phyloP scores from a whole-genome alignment of 2,888 invertebrate species.

The Sphecodes monilicornis region DNA sequence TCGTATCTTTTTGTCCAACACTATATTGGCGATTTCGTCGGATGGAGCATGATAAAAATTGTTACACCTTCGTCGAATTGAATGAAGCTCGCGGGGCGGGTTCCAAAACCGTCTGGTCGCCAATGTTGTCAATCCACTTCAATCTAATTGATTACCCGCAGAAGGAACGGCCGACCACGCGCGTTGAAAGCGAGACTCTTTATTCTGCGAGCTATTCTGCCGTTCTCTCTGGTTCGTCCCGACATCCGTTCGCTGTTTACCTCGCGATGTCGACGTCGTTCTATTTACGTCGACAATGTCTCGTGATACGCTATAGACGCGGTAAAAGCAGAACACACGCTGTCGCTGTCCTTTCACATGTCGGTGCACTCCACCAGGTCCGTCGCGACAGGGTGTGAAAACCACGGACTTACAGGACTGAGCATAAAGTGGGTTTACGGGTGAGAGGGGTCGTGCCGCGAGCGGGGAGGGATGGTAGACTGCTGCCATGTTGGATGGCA shows the following conservation, averaged over 20 bases:
- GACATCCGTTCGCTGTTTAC: conserved; percentile 41
- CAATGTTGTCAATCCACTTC: not conserved
- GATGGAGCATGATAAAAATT: not conserved
- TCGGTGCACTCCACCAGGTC: not conserved
- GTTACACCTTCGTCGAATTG: conserved; percentile 2
- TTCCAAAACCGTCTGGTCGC: not conserved
- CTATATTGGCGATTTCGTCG: not conserved
- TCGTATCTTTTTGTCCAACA: not conserved
- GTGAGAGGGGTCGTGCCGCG: too few species aligned
- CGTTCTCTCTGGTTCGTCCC: conserved; percentile 5
- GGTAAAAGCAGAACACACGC: conserved; percentile 47
- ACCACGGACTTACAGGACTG: too few species aligned
- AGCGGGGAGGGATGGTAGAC: too few species aligned
- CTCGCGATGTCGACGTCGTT: conserved; percentile 32
- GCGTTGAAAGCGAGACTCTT: not conserved
- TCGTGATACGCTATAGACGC: conserved; percentile 13
- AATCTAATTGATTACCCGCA: not conserved
- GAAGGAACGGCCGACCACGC: not conserved
- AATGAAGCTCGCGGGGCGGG: not conserved
- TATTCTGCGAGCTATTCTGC: conserved; percentile 13
- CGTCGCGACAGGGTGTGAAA: conserved; percentile 29
- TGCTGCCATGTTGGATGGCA: too few species aligned
- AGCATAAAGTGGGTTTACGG: too few species aligned
- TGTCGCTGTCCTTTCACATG: conserved; percentile 20
- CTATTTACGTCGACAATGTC: conserved; percentile 49